Percentiles rank a stretch among this genome's conserved stretches.
Evolutionary conservation across 2,113 vertebrate species (phyloP).

Genomic region (Campylomormyrus numenius): DNA sequence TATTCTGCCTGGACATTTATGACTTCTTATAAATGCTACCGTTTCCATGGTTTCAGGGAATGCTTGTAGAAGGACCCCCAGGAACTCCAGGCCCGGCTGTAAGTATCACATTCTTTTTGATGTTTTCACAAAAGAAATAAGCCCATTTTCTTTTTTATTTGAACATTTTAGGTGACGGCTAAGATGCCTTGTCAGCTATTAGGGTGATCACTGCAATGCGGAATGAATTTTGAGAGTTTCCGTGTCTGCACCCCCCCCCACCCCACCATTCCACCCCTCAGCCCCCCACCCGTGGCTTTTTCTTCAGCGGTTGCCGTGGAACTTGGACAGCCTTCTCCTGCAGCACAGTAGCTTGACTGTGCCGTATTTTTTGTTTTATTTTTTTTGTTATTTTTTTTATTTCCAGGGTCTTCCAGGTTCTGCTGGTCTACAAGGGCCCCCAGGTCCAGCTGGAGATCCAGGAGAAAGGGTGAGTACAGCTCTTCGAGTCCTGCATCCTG

Average conservation of each 20-base stretch:
- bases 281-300: slow-evolving; percentile 4
- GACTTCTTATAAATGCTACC: slow-evolving; percentile 48
- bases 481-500: slow-evolving; percentile 27
- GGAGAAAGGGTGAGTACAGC: slow-evolving; percentile 84
- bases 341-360: slow-evolving; percentile 31
- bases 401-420: slow-evolving; percentile 82
- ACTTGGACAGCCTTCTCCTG: slow-evolving; percentile 3
- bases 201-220: not conserved
- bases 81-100: slow-evolving; percentile 84
- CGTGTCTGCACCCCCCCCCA: not conserved
- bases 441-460: slow-evolving; percentile 79
- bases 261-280: not conserved
- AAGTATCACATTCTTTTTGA: slow-evolving; percentile 62
- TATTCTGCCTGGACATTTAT: slow-evolving; percentile 37
- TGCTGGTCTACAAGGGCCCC: slow-evolving; percentile 79
- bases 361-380: slow-evolving; percentile 14
- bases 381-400: slow-evolving; percentile 23
- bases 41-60: slow-evolving; percentile 71
- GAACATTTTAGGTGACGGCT: slow-evolving; percentile 44
- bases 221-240: slow-evolving; percentile 9
- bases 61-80: slow-evolving; percentile 91
- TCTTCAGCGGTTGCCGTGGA: not conserved
- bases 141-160: slow-evolving; percentile 34
- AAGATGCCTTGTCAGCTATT: not conserved
- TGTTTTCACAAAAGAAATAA: slow-evolving; percentile 33